phyloP scores from a whole-genome alignment of 2,113 vertebrate genomes.

The Pterophyllum scalare region DNA sequence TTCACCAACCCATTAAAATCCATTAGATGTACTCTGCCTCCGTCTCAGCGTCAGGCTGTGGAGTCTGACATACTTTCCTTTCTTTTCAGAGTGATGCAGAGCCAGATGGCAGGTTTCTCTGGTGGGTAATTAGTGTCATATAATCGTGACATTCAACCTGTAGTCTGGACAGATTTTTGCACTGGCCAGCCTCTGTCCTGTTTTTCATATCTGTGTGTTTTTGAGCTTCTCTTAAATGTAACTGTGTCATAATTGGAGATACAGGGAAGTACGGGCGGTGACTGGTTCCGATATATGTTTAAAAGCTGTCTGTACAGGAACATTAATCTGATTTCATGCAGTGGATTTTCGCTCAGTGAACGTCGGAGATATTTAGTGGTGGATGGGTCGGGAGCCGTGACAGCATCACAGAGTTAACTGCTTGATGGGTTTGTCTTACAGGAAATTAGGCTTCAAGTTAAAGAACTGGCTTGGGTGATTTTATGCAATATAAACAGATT shows the following conservation, averaged over 20 bases:
- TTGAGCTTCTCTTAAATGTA: not conserved
- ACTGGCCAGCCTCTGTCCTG: not conserved
- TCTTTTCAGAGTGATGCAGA: not conserved
- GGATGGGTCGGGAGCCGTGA: not conserved
- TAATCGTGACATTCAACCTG: constrained; percentile 12
- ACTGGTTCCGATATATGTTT: not conserved
- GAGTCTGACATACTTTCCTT: constrained; percentile 17
- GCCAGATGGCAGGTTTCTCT: constrained; percentile 7
- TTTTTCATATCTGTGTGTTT: not conserved
- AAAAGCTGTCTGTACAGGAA: not conserved
- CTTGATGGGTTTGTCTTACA: not conserved
- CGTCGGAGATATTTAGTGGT: not conserved
- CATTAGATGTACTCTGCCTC: constrained; percentile 28
- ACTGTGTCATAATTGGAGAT: not conserved
- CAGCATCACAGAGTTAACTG: not conserved
- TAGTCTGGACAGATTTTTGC: not conserved
- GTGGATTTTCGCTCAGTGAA: not conserved
- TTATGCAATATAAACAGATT: constrained; percentile 10
- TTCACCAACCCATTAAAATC: constrained; percentile 35
- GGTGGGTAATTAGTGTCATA: constrained; percentile 2
- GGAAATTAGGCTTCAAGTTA: not conserved
- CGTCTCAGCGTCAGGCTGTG: not conserved
- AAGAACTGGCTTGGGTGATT: constrained; percentile 13
- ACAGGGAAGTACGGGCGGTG: not conserved
- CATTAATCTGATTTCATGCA: constrained; percentile 10